phyloP scores from a whole-genome alignment of 2,797 vertebrate species.

The Poecilia velifera region DNA sequence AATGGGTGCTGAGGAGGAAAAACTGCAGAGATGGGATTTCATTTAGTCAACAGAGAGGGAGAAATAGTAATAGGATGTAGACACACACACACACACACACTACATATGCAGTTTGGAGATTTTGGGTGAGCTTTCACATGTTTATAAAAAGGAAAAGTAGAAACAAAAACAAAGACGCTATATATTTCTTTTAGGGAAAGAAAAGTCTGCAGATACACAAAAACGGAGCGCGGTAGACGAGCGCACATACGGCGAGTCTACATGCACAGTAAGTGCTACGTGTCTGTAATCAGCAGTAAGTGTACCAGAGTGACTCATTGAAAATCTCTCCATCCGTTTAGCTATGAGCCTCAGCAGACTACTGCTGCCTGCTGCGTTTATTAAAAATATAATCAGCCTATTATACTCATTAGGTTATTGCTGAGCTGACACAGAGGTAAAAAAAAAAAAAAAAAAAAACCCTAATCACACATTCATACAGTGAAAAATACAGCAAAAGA shows the following conservation, averaged over 20 bases:
- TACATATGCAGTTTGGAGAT: slow-evolving; percentile 22
- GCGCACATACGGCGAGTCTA: slow-evolving; percentile 20
- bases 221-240: not conserved
- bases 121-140: slow-evolving; percentile 27
- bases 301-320: slow-evolving; percentile 71
- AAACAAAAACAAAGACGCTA: slow-evolving; percentile 14
- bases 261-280: slow-evolving; percentile 42
- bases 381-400: slow-evolving; percentile 79
- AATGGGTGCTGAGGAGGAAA: slow-evolving; percentile 64
- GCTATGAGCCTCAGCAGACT: slow-evolving; percentile 69
- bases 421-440: slow-evolving; percentile 41
- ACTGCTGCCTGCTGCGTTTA: slow-evolving; percentile 78
- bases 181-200: slow-evolving; percentile 29
- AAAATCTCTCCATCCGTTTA: slow-evolving; percentile 63
- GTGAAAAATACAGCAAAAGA: slow-evolving; percentile 27
- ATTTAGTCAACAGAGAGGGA: slow-evolving; percentile 55
- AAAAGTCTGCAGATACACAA: slow-evolving; percentile 20
- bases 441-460: slow-evolving; percentile 1
- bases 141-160: slow-evolving; percentile 60
- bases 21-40: slow-evolving; percentile 60
- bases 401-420: slow-evolving; percentile 76
- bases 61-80: slow-evolving; percentile 48
- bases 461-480: slow-evolving; percentile 6
- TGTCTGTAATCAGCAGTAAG: slow-evolving; percentile 74
- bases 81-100: slow-evolving; percentile 19